A percentile compares a stretch with the other conserved stretches of the same genome.
Conservation (phyloP, 1,140 invertebrate species). For the Drosophila bifasciata region DNA sequence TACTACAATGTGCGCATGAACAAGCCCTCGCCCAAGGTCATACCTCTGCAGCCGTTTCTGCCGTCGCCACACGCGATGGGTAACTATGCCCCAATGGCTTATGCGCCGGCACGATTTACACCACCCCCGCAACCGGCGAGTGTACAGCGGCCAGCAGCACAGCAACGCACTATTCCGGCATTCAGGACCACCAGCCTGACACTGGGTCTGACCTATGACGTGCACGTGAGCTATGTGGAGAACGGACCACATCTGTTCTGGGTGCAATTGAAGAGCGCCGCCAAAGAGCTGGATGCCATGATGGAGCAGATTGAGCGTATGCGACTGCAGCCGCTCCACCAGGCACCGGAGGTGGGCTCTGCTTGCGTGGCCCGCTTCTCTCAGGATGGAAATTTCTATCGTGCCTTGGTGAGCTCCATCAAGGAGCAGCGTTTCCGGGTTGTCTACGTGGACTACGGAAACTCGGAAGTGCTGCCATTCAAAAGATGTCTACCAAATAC, state of each 20-base stretch:
- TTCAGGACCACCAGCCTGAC: conserved; percentile 86
- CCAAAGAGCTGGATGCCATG: conserved; percentile 86
- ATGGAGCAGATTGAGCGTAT: conserved; percentile 88
- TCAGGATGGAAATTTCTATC: conserved; percentile 87
- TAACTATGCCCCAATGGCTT: conserved; percentile 18
- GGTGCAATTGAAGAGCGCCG: conserved; percentile 87
- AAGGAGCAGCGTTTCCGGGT: conserved; percentile 87
- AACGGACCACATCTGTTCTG: conserved; percentile 91
- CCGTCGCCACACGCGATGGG: conserved; percentile 5
- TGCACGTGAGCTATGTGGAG: conserved; percentile 89
- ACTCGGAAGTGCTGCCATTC: conserved; percentile 88
- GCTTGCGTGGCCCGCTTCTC: conserved; percentile 89
- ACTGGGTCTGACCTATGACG: conserved; percentile 85
- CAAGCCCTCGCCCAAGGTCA: conserved; percentile 15
- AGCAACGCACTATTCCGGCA: conserved; percentile 68
- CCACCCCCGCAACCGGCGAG: conserved; percentile 27
- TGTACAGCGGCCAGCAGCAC: conserved; percentile 1
- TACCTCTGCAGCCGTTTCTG: conserved; percentile 14
- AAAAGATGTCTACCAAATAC: conserved; percentile 89
- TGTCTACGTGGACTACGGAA: conserved; percentile 92
- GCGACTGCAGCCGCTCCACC: conserved; percentile 86
- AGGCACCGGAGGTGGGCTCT: conserved; percentile 87
- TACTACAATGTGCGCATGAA: conserved; percentile 71
- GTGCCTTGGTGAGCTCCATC: conserved; percentile 89
- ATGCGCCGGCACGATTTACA: conserved; percentile 53